A percentile compares a stretch with the other conserved stretches of the same genome.
Evolutionary conservation across 2,797 vertebrate species (phyloP).

Genomic region (Lindbergichthys nudifrons): DNA sequence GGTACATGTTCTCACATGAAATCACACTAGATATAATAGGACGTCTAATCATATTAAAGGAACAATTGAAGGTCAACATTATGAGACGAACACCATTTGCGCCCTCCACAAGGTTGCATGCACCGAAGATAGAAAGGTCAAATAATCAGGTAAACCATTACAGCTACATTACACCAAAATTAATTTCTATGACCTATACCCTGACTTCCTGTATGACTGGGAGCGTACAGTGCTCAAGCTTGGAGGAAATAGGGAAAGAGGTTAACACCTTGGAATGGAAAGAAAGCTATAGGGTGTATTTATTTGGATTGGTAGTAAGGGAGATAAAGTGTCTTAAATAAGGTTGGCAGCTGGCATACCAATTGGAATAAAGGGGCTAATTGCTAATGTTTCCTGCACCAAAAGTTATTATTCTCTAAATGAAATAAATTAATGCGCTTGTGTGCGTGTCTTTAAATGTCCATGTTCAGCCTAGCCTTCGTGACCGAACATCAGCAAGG

Average conservation of each 20-base stretch:
- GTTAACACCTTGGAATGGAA: constrained; percentile 61
- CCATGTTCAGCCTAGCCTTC: constrained; percentile 24
- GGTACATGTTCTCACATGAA: not conserved
- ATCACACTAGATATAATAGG: not conserved
- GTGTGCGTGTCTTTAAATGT: constrained; percentile 4
- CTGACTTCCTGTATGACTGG: constrained; percentile 63
- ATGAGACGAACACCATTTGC: constrained; percentile 11
- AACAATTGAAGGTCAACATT: constrained; percentile 31
- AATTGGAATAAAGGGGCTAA: constrained; percentile 65
- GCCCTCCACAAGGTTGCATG: constrained; percentile 20
- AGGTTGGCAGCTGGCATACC: constrained; percentile 46
- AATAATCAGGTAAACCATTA: constrained; percentile 59
- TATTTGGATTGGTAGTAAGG: constrained; percentile 46
- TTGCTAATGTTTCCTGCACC: constrained; percentile 66
- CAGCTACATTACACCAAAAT: constrained; percentile 59
- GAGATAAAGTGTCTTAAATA: constrained; percentile 63
- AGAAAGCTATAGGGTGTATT: constrained; percentile 39
- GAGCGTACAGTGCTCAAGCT: constrained; percentile 26
- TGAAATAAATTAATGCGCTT: constrained; percentile 71
- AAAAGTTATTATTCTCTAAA: constrained; percentile 72
- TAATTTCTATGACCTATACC: constrained; percentile 63
- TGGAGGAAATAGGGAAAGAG: constrained; percentile 27
- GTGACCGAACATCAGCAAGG: constrained; percentile 26
- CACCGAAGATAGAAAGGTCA: constrained; percentile 45
- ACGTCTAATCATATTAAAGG: not conserved